phyloP scores from a whole-genome alignment of 2,888 invertebrate species.

The Mongoloraphidia duomilia region DNA sequence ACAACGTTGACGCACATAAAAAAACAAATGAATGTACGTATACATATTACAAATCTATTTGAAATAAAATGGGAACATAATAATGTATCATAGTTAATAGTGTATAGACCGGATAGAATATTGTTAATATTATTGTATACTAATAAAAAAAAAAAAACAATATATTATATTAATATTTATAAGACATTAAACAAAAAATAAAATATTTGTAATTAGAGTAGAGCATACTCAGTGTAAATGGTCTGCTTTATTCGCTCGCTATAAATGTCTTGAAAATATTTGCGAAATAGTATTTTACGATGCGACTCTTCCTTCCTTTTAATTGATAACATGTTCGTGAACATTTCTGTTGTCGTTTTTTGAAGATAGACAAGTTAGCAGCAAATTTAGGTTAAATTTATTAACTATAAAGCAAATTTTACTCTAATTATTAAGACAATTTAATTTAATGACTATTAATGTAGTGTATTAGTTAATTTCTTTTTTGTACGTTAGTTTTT shows the following conservation, averaged over 20 bases:
- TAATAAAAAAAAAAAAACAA: background rate
- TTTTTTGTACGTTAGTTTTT: no score
- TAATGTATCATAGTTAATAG: constrained; percentile 2
- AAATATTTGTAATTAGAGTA: background rate
- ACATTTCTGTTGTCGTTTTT: no score
- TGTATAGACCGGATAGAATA: background rate
- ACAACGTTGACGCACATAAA: background rate
- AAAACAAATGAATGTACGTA: background rate
- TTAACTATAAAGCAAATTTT: no score
- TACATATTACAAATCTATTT: background rate
- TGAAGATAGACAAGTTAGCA: no score
- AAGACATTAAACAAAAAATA: background rate
- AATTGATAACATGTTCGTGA: no score
- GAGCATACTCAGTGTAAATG: background rate
- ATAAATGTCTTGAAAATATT: no score
- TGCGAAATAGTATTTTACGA: no score
- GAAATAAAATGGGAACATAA: background rate
- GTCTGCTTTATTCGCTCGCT: background rate
- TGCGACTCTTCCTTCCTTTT: no score
- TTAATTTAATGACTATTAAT: no score
- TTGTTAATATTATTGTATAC: background rate
- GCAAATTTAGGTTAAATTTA: no score
- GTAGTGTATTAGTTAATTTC: no score
- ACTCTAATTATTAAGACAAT: no score
- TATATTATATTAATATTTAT: background rate